Percentiles rank a stretch among this genome's conserved stretches.
Conservation (phyloP, 2,113 vertebrate species). For the Pycnonotus jocosus region DNA sequence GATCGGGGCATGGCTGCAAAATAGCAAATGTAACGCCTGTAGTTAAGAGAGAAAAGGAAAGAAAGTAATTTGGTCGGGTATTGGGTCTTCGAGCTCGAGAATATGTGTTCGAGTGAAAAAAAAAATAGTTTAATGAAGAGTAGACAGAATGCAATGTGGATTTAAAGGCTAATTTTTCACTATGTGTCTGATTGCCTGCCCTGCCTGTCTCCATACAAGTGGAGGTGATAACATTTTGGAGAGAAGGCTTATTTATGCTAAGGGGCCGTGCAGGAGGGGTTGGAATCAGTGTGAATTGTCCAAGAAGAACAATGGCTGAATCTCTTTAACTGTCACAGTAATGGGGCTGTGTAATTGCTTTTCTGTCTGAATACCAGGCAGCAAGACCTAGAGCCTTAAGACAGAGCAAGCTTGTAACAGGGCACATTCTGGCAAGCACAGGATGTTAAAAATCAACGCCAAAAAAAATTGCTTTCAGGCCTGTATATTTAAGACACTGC, state of each 20-base stretch:
- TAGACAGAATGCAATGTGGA: not conserved
- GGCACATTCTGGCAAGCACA: not conserved
- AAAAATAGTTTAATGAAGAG: not conserved
- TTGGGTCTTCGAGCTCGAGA: not conserved
- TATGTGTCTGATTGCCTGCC: conserved; percentile 2
- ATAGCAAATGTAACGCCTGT: not conserved
- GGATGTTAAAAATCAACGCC: not conserved
- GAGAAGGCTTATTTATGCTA: conserved; percentile 4
- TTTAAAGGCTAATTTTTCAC: conserved; percentile 14
- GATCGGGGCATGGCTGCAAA: not conserved
- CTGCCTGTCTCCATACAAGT: not conserved
- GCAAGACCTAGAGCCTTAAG: not conserved
- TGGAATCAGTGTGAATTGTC: conserved; percentile 32
- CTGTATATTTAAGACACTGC: not conserved
- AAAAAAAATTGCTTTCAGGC: not conserved
- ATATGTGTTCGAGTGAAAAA: not conserved
- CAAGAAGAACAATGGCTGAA: not conserved
- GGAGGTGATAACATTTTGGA: not conserved
- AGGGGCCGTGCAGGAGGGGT: not conserved
- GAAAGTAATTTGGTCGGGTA: not conserved
- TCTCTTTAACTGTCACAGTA: not conserved
- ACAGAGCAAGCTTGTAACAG: not conserved
- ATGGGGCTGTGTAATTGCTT: conserved; percentile 1
- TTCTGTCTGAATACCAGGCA: conserved; percentile 1
- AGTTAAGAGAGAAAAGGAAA: not conserved